Percentiles rank a stretch among this genome's conserved stretches.
These are phyloP conservation scores for Holacanthus passer DNA, from an alignment of 2,113 vertebrate genomes.

Conservation along the genomic window DNA sequence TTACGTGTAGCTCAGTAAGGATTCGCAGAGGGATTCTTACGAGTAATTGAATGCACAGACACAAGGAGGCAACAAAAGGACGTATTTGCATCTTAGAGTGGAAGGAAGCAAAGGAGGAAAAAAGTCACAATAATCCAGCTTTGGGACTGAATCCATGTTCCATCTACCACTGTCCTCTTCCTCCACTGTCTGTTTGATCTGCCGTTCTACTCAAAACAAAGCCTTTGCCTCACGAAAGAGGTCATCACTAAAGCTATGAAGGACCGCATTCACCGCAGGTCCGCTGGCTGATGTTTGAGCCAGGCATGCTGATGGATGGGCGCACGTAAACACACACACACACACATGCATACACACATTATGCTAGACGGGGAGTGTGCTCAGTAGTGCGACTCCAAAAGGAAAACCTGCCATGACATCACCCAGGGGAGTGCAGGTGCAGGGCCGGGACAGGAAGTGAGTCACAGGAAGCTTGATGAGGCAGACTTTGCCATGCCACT, in stretches of 20 bases:
- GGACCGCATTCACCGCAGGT: conserved; percentile 63
- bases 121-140: conserved; percentile 39
- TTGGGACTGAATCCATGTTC: conserved; percentile 46
- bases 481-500: conserved; percentile 78
- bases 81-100: conserved; percentile 18
- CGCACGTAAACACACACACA: conserved; percentile 58
- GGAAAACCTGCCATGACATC: conserved; percentile 87
- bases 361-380: conserved; percentile 71
- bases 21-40: conserved; percentile 27
- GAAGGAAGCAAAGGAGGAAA: conserved; percentile 18
- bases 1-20: conserved; percentile 45
- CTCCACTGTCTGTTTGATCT: conserved; percentile 55
- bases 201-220: conserved; percentile 34
- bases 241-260: conserved; percentile 69
- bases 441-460: conserved; percentile 86
- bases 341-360: conserved; percentile 38
- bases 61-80: conserved; percentile 46
- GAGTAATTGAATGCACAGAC: conserved; percentile 47
- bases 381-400: conserved; percentile 63
- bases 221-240: conserved; percentile 53
- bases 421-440: conserved; percentile 82
- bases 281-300: conserved; percentile 66
- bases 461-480: conserved; percentile 85
- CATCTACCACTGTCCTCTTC: conserved; percentile 40
- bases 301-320: conserved; percentile 71